Evolutionary conservation across 2,113 vertebrate genomes (phyloP).

Genomic region (Colistium nudipinnis): DNA sequence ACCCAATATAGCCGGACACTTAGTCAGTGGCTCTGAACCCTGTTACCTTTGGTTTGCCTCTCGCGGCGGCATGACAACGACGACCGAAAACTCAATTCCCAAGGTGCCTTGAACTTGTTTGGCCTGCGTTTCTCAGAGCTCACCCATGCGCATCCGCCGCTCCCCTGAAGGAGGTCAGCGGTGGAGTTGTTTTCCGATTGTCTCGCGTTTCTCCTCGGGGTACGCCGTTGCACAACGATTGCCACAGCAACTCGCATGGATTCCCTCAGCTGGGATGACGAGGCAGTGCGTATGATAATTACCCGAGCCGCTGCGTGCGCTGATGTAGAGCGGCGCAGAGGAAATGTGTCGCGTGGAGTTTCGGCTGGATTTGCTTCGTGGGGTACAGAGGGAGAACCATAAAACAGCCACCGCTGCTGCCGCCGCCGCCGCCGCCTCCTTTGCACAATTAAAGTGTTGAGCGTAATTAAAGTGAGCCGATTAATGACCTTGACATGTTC

Average conservation of each 20-base stretch:
- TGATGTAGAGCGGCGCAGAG: not conserved
- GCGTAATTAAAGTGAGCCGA: not conserved
- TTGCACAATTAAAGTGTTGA: conserved; percentile 11
- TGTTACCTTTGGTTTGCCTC: not conserved
- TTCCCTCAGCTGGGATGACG: conserved; percentile 13
- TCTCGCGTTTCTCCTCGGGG: not conserved
- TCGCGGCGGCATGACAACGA: not conserved
- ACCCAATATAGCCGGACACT: conserved; percentile 15
- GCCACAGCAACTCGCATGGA: conserved; percentile 7
- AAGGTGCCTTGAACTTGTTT: conserved; percentile 17
- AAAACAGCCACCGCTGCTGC: not conserved
- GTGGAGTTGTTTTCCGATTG: conserved; percentile 10
- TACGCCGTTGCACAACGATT: conserved; percentile 19
- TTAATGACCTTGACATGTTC: conserved; percentile 12
- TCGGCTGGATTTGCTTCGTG: conserved; percentile 4
- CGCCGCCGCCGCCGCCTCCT: not conserved
- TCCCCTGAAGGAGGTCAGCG: conserved; percentile 2
- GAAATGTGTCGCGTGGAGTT: not conserved
- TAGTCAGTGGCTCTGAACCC: conserved; percentile 29
- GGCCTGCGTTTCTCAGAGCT: no score
- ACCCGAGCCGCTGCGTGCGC: not conserved
- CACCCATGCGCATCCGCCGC: conserved; percentile 27
- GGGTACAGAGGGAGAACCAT: not conserved
- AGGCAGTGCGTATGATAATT: not conserved
- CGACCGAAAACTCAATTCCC: not conserved